Evolutionary conservation across 30 jellyfish, hydroid and myxozoan species (phyloP).

Genomic region (Catostylus mosaicus): DNA sequence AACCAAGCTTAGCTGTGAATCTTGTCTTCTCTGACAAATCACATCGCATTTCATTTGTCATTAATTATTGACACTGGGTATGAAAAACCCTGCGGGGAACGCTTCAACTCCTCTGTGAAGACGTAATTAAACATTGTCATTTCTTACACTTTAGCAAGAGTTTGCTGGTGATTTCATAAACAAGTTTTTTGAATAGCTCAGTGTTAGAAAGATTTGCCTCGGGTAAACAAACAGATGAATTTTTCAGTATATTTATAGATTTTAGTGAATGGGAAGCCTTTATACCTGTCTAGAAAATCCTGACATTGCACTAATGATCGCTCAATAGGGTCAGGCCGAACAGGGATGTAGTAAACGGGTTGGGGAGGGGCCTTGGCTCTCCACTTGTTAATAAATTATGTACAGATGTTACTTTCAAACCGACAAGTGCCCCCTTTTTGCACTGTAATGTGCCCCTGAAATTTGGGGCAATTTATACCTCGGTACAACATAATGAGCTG

Average conservation of each 20-base stretch:
- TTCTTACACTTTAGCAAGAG: neutral
- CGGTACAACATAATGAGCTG: too few species aligned
- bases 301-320: too few species aligned
- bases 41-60: neutral
- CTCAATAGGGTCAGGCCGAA: too few species aligned
- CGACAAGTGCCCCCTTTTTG: too few species aligned
- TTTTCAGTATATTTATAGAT: neutral
- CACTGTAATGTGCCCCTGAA: too few species aligned
- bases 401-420: too few species aligned
- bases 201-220: neutral
- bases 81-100: neutral
- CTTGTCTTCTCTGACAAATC: neutral
- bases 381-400: too few species aligned
- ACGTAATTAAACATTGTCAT: neutral
- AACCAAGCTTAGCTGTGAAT: neutral
- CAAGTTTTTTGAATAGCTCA: neutral
- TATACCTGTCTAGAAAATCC: too few species aligned
- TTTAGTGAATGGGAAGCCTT: neutral
- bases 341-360: too few species aligned
- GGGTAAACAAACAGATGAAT: neutral
- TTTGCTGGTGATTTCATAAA: slow-evolving; percentile 4
- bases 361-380: too few species aligned
- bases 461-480: too few species aligned
- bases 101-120: neutral
- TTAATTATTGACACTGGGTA: neutral